Evolutionary conservation across 2,888 invertebrate genomes (phyloP).

Genomic region (Calliphora vomitoria): DNA sequence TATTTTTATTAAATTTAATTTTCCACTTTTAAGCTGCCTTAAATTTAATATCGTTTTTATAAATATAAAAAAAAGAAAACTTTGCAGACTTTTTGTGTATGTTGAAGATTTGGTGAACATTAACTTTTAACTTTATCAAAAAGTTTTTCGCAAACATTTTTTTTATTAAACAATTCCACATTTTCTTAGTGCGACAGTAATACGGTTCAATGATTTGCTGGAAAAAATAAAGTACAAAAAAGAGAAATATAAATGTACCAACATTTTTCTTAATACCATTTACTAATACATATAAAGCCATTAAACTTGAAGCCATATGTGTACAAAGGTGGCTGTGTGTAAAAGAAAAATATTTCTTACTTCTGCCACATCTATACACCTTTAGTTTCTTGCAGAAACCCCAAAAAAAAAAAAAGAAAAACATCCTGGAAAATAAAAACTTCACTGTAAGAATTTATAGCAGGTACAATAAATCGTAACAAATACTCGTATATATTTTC

Average conservation of each 20-base stretch:
- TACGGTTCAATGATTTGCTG: slow-evolving; percentile 56
- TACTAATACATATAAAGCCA: slow-evolving; percentile 75
- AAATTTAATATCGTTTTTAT: slow-evolving; percentile 78
- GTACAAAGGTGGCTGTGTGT: slow-evolving; percentile 34
- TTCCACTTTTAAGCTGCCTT: slow-evolving; percentile 50
- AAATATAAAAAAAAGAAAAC: slow-evolving; percentile 76
- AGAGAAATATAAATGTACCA: slow-evolving; percentile 56
- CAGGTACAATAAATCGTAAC: slow-evolving; percentile 81
- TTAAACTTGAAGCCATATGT: slow-evolving; percentile 67
- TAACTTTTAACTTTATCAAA: slow-evolving; percentile 68
- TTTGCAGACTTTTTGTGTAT: slow-evolving; percentile 58
- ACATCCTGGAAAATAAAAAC: slow-evolving; percentile 69
- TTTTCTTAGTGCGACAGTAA: slow-evolving; percentile 57
- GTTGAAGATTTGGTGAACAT: slow-evolving; percentile 63
- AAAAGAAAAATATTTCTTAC: slow-evolving; percentile 24
- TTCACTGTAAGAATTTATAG: slow-evolving; percentile 81
- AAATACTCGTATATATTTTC: slow-evolving; percentile 41
- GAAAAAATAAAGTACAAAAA: not conserved
- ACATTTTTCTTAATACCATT: slow-evolving; percentile 75
- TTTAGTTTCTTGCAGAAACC: slow-evolving; percentile 39
- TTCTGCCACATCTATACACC: slow-evolving; percentile 41
- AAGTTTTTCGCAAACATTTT: slow-evolving; percentile 52
- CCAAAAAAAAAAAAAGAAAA: slow-evolving; percentile 21
- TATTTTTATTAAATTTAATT: slow-evolving; percentile 43
- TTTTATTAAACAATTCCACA: slow-evolving; percentile 44